A percentile compares a stretch with the other conserved stretches of the same genome.
Evolutionary conservation across 1,140 invertebrate species (phyloP).

Genomic region (Lysiphlebus fabarum): DNA sequence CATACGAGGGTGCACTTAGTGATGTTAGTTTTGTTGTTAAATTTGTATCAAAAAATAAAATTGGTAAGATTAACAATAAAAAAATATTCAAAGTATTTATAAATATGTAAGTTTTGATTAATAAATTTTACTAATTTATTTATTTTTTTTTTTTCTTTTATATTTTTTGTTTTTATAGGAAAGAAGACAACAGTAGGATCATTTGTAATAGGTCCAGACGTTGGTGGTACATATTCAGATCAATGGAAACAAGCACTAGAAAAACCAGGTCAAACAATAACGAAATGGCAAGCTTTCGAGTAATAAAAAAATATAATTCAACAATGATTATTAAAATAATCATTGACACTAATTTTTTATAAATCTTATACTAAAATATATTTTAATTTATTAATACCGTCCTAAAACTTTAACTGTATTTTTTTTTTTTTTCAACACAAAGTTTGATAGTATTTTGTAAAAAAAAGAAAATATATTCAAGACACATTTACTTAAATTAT

Average conservation of each 20-base stretch:
- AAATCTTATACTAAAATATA: too few species aligned
- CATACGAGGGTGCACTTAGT: constrained; percentile 49
- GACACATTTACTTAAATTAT: too few species aligned
- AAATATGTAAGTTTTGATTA: not conserved
- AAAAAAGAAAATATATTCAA: too few species aligned
- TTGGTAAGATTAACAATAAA: constrained; percentile 36
- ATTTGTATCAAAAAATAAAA: constrained; percentile 52
- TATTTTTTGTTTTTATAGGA: constrained; percentile 37
- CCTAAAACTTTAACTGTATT: too few species aligned
- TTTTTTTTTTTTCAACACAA: too few species aligned
- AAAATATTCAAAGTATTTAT: constrained; percentile 3
- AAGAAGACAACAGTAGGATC: constrained; percentile 60
- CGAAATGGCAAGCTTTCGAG: constrained; percentile 52
- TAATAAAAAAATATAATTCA: constrained; percentile 25
- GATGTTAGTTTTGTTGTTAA: constrained; percentile 52
- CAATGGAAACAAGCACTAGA: constrained; percentile 53
- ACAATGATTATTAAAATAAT: too few species aligned
- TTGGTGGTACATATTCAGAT: constrained; percentile 48
- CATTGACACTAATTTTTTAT: too few species aligned
- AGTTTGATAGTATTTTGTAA: too few species aligned
- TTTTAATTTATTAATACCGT: too few species aligned
- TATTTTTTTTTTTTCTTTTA: constrained; percentile 6
- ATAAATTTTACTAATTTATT: not conserved
- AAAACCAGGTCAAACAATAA: constrained; percentile 48
- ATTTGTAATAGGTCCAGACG: constrained; percentile 54